phyloP scores from a whole-genome alignment of 2,888 invertebrate species.

The Dryobotodes eremita region DNA sequence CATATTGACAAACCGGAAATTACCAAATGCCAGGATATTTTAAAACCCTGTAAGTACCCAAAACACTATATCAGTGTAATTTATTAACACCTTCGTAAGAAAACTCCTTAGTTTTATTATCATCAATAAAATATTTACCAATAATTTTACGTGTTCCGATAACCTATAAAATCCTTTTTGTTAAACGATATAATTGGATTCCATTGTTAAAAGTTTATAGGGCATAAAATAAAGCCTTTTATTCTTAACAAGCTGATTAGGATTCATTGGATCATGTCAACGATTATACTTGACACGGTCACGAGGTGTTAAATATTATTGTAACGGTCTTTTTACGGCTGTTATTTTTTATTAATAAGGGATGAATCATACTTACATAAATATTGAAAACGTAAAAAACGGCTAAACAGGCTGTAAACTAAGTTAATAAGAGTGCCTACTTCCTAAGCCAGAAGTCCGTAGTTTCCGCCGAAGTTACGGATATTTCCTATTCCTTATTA shows the following conservation, averaged over 20 bases:
- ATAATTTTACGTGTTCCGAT: constrained; percentile 27
- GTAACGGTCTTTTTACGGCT: constrained; percentile 19
- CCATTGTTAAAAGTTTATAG: constrained; percentile 37
- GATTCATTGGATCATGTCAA: constrained; percentile 38
- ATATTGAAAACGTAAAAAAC: no score
- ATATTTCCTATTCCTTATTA: no score
- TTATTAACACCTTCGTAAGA: constrained; percentile 47
- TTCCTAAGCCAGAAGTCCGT: no score
- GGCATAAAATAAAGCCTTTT: constrained; percentile 30
- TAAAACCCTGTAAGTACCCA: neutral
- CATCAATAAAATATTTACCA: constrained; percentile 25
- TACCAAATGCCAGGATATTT: constrained; percentile 25
- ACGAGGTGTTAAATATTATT: neutral
- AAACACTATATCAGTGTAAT: constrained; percentile 11
- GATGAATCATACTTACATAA: neutral
- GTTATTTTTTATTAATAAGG: neutral
- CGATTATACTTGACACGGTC: neutral
- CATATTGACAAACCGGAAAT: constrained; percentile 11
- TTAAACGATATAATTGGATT: constrained; percentile 11
- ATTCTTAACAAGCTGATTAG: constrained; percentile 6
- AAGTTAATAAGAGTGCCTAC: no score
- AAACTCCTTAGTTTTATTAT: constrained; percentile 20
- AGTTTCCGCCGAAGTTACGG: no score
- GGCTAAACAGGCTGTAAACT: no score
- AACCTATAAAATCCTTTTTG: constrained; percentile 26